A percentile compares a stretch with the other conserved stretches of the same genome.
These are phyloP conservation scores for Crocidura indochinensis DNA, from an alignment of 2,797 vertebrate species.

Conservation along the genomic window DNA sequence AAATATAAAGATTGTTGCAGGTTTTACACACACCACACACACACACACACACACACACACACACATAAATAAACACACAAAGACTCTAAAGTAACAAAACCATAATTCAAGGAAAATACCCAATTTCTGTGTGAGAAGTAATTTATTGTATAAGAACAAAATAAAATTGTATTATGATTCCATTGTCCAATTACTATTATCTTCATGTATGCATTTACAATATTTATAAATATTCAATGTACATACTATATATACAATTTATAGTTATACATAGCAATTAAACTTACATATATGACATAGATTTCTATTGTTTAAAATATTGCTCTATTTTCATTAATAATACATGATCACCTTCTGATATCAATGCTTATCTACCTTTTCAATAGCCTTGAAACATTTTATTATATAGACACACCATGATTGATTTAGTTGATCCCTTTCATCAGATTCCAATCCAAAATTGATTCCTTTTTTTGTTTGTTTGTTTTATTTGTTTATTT, in stretches of 20 bases:
- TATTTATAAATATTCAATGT: neutral
- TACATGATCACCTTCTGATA: neutral
- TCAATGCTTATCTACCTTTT: conserved; percentile 28
- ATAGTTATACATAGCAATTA: neutral
- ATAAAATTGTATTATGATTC: neutral
- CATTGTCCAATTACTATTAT: conserved; percentile 7
- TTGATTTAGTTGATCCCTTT: neutral
- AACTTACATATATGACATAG: neutral
- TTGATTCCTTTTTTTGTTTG: conserved; percentile 12
- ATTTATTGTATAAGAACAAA: conserved; percentile 1
- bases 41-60: conserved; percentile 19
- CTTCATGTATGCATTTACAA: neutral
- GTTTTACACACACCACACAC: neutral
- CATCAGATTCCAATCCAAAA: neutral
- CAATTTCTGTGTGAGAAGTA: conserved; percentile 1
- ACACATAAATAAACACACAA: neutral
- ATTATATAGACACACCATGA: neutral
- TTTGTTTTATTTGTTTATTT: neutral
- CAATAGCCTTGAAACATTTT: conserved; percentile 20
- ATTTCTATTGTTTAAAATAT: conserved; percentile 29
- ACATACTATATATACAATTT: neutral
- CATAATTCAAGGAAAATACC: neutral
- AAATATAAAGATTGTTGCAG: neutral
- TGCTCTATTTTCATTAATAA: conserved; percentile 41
- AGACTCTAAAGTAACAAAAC: conserved; percentile 14